A percentile compares a stretch with the other conserved stretches of the same genome.
phyloP scores from a whole-genome alignment of 2,888 invertebrate genomes.

The Netelia fuscicornis region DNA sequence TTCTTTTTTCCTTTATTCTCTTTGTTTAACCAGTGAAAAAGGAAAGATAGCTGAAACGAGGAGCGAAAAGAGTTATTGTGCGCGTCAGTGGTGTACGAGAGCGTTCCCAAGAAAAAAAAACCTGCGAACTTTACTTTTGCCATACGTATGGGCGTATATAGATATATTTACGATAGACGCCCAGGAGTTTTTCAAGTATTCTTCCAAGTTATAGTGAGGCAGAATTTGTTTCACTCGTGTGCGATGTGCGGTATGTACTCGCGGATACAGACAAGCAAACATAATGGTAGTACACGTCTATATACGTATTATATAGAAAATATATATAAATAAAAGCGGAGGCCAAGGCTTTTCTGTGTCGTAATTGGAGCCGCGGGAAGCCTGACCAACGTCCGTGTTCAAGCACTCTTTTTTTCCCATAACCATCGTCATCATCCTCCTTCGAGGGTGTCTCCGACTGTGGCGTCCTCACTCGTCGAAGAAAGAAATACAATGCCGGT shows the following conservation, averaged over 20 bases:
- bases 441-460: constrained; percentile 80
- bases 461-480: constrained; percentile 71
- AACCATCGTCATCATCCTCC: constrained; percentile 76
- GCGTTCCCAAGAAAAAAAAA: constrained; percentile 4
- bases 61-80: constrained; percentile 18
- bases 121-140: neutral
- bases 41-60: neutral
- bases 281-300: constrained; percentile 31
- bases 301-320: constrained; percentile 8
- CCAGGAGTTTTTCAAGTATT: constrained; percentile 73
- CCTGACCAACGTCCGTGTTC: constrained; percentile 84
- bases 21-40: constrained; percentile 26
- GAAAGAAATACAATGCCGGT: constrained; percentile 75
- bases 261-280: constrained; percentile 52
- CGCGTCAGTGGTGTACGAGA: neutral
- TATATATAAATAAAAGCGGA: neutral
- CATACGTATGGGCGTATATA: neutral
- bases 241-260: too few relatives aligned
- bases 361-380: constrained; percentile 82
- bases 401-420: constrained; percentile 82
- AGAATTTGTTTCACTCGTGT: constrained; percentile 18
- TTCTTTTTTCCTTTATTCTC: neutral
- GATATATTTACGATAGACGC: constrained; percentile 6
- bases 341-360: constrained; percentile 74
- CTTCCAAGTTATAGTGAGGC: constrained; percentile 65